Evolutionary conservation across 1,140 invertebrate species (phyloP).

Genomic region (Drosophila lacteicornis): DNA sequence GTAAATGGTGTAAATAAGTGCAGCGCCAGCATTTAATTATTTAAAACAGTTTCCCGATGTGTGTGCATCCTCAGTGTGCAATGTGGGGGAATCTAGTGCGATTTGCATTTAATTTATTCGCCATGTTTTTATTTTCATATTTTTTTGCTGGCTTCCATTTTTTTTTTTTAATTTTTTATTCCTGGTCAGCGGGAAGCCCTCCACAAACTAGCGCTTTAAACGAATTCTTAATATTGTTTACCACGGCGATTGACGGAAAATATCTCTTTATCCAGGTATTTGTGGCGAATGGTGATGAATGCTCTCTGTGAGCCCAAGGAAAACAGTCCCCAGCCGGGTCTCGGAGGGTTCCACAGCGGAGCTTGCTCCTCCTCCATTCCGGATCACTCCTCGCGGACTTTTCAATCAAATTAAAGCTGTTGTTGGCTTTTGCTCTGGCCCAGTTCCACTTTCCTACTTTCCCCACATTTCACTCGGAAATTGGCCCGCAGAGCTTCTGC

Average conservation of each 20-base stretch:
- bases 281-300: slow-evolving; percentile 33
- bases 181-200: slow-evolving; percentile 25
- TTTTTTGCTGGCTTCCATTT: slow-evolving; percentile 18
- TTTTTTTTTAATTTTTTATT: slow-evolving; percentile 39
- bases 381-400: slow-evolving; percentile 38
- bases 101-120: slow-evolving; percentile 49
- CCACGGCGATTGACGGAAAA: slow-evolving; percentile 38
- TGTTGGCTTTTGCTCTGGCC: slow-evolving; percentile 31
- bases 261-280: slow-evolving; percentile 28
- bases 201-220: slow-evolving; percentile 55
- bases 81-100: slow-evolving; percentile 34
- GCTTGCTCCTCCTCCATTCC: background rate
- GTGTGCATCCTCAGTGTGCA: slow-evolving; percentile 16
- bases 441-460: slow-evolving; percentile 8
- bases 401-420: slow-evolving; percentile 54
- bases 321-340: background rate
- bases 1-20: slow-evolving; percentile 47
- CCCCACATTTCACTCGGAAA: slow-evolving; percentile 36
- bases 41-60: slow-evolving; percentile 52
- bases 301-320: slow-evolving; percentile 17
- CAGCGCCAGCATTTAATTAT: slow-evolving; percentile 59
- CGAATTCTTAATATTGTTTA: slow-evolving; percentile 40
- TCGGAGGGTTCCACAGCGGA: background rate
- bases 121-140: slow-evolving; percentile 35
- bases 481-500: slow-evolving; percentile 23